Evolutionary conservation across 2,888 invertebrate genomes (phyloP).

Genomic region (Callyntrura sp.): DNA sequence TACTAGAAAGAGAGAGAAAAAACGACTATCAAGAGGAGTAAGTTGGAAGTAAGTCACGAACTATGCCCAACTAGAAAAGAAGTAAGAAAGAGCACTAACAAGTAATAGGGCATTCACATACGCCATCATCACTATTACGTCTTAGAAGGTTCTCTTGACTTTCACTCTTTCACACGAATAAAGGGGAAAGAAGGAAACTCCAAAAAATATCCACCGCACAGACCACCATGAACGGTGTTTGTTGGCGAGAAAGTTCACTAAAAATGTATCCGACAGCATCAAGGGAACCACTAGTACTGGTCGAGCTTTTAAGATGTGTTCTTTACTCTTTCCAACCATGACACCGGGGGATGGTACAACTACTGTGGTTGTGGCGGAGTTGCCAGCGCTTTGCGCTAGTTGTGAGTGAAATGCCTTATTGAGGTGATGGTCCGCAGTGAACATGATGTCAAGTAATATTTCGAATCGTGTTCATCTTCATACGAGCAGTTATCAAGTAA

Average conservation of each 20-base stretch:
- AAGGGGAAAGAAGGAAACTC: not conserved
- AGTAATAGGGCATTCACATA: conserved; percentile 3
- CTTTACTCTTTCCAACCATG: not conserved
- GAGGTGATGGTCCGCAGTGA: conserved; percentile 60
- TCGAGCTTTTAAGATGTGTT: conserved; percentile 18
- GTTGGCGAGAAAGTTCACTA: not conserved
- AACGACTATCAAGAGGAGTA: not conserved
- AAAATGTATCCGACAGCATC: conserved; percentile 56
- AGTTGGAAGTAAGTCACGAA: conserved; percentile 13
- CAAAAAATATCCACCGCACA: conserved; percentile 50
- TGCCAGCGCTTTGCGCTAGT: not conserved
- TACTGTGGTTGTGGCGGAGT: not conserved
- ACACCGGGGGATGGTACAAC: not conserved
- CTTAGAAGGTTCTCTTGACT: conserved; percentile 73
- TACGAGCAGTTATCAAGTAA: not conserved
- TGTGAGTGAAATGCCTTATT: conserved; percentile 22
- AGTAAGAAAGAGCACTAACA: conserved; percentile 23
- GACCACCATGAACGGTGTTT: conserved; percentile 2
- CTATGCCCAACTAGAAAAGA: not conserved
- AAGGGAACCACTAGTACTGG: conserved; percentile 50
- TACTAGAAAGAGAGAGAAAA: conserved; percentile 29
- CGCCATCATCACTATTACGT: conserved; percentile 40
- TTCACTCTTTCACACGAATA: conserved; percentile 47
- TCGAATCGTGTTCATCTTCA: conserved; percentile 3
- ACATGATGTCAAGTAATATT: conserved; percentile 52